These are phyloP conservation scores for Parauchenoglanis ngamensis DNA, from an alignment of 2,797 vertebrate genomes.

Conservation along the genomic window DNA sequence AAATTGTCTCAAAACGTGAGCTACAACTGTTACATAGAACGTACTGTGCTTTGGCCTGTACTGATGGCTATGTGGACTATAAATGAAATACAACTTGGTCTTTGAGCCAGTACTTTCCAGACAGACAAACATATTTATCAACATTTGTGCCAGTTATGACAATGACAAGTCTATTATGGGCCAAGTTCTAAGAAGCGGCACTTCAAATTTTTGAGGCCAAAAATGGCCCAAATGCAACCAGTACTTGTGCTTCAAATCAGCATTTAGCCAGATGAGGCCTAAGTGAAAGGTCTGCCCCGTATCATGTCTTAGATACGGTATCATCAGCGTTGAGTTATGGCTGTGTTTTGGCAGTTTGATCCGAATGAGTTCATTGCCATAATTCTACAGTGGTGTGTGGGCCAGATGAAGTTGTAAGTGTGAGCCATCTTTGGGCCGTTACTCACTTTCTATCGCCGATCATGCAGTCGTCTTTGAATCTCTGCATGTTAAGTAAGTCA, in stretches of 20 bases:
- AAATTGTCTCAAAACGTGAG: no score
- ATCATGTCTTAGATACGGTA: background rate
- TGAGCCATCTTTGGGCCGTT: background rate
- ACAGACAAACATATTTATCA: background rate
- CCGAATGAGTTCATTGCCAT: background rate
- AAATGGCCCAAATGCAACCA: background rate
- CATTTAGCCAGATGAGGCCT: background rate
- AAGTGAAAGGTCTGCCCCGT: background rate
- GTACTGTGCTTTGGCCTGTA: background rate
- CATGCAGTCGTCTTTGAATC: background rate
- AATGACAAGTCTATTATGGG: background rate
- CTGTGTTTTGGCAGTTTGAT: background rate
- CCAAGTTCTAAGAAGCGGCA: background rate
- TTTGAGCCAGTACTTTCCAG: background rate
- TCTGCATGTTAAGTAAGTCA: background rate
- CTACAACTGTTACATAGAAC: background rate
- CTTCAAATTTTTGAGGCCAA: background rate
- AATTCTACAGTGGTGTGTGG: background rate
- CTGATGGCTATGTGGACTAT: background rate
- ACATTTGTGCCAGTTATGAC: background rate
- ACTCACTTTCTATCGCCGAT: constrained; percentile 4
- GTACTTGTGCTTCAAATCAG: background rate
- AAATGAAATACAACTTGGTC: background rate
- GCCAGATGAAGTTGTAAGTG: background rate
- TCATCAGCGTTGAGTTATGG: background rate